A percentile compares a stretch with the other conserved stretches of the same genome.
Evolutionary conservation across 2,888 invertebrate species (phyloP).

Genomic region (Cyclophora punctaria): DNA sequence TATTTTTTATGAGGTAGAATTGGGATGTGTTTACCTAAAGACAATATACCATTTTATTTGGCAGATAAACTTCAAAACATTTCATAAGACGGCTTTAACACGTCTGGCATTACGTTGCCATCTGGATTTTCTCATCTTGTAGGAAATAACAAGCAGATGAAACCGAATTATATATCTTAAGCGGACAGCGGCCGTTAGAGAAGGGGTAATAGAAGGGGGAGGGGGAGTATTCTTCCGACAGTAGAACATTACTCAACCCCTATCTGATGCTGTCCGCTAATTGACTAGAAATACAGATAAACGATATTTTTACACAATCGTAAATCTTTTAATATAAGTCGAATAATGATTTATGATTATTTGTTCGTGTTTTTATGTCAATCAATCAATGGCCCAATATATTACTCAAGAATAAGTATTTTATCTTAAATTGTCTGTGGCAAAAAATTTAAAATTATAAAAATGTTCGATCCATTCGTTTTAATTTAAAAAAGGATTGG

Average conservation of each 20-base stretch:
- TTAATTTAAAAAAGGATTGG: too few relatives aligned
- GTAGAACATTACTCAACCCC: slow-evolving; percentile 55
- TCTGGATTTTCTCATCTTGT: slow-evolving; percentile 15
- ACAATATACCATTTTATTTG: too few relatives aligned
- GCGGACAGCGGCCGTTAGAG: slow-evolving; percentile 6
- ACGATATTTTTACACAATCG: slow-evolving; percentile 53
- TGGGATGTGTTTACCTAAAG: too few relatives aligned
- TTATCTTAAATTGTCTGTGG: too few relatives aligned
- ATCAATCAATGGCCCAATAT: too few relatives aligned
- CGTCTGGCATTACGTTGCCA: slow-evolving; percentile 15
- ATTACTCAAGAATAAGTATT: too few relatives aligned
- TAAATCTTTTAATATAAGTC: slow-evolving; percentile 40
- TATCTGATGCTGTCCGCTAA: slow-evolving; percentile 70
- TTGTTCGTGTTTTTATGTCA: too few relatives aligned
- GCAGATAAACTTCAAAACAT: too few relatives aligned
- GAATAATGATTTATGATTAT: slow-evolving; percentile 1
- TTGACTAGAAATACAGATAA: slow-evolving; percentile 72
- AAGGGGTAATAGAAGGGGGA: slow-evolving; percentile 1
- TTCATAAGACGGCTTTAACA: too few relatives aligned
- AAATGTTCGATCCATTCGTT: too few relatives aligned
- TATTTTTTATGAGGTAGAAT: too few relatives aligned
- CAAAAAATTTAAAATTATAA: too few relatives aligned
- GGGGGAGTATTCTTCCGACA: slow-evolving; percentile 18
- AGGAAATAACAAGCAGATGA: slow-evolving; percentile 16
- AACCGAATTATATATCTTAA: slow-evolving; percentile 10